phyloP scores from a whole-genome alignment of 1,140 invertebrate genomes.

The Acromyrmex charruanus region DNA sequence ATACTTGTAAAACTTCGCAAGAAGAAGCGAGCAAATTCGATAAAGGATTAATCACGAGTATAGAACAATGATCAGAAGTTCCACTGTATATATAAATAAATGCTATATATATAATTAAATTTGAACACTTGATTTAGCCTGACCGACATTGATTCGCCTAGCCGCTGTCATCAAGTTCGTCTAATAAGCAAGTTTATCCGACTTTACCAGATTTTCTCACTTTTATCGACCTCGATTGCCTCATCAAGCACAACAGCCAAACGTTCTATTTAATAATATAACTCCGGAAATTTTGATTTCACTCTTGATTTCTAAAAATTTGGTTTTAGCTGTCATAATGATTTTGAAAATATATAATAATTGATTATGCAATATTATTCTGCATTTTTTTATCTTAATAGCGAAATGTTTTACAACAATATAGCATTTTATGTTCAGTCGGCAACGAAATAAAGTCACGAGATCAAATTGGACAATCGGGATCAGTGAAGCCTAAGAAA shows the following conservation, averaged over 20 bases:
- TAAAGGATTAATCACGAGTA: slow-evolving; percentile 30
- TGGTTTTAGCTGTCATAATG: not conserved
- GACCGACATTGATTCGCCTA: slow-evolving; percentile 26
- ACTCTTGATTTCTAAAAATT: not conserved
- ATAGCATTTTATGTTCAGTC: not conserved
- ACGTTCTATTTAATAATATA: not conserved
- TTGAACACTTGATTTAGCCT: slow-evolving; percentile 9
- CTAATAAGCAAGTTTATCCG: not conserved
- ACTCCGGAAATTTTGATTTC: not conserved
- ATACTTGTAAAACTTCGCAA: slow-evolving; percentile 7
- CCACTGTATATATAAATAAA: not conserved
- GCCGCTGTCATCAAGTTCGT: slow-evolving; percentile 1
- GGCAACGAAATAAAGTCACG: not conserved
- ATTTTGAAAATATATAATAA: not conserved
- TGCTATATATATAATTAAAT: not conserved
- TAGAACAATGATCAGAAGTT: not conserved
- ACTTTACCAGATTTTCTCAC: not conserved
- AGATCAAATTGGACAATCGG: slow-evolving; percentile 10
- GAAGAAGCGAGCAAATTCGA: not conserved
- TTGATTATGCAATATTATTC: not conserved
- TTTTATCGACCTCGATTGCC: slow-evolving; percentile 45
- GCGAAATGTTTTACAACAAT: not conserved
- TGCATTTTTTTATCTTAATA: not conserved
- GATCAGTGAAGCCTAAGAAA: slow-evolving; percentile 22
- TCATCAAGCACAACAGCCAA: not conserved